Base-by-base conservation (phyloP, 1,140 invertebrate genomes). In the Aricia agestis region DNA sequence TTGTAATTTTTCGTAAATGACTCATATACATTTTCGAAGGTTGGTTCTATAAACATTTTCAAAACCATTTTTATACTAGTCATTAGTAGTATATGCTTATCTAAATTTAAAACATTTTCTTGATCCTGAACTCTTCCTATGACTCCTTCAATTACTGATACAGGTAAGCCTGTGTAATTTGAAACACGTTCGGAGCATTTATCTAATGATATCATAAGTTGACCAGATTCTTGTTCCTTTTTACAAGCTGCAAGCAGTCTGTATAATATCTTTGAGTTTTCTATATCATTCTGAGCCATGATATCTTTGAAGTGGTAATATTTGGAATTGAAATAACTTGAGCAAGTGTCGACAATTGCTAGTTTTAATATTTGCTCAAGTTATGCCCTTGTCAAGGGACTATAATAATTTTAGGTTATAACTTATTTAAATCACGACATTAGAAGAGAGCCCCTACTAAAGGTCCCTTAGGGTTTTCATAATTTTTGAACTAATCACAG, bases 151-250 rank as follows among this genome's bases (percentile, higher is more conserved):
- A 76, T 71, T 41, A 71, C 52, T 32, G 31, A 63, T 45, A 65
- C 69, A 65, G 74, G 58, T 13, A 70, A 42, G 13, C 42, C 74
- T 66, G 76, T 75, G 58, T 77, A 75, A 36, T 61, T 66, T 19
- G 70, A 70, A 19, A 73, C 74, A 63, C 74, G 71, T 70, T 70
- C 70, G n/a, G 61, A n/a, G 57, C 65, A 67, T 61, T 77, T 57
- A 41, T 73, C 66, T 59, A 77, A 17, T 1, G 74, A 69, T 9
- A 63, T 52, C 58, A 57, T n/a, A 67, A 77, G 58, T 19, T 31
- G 67, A 36, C 69, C 73, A 41, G 10, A 67, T 45, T 73, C 42
- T 36, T 71, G 75, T 75, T 77, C 74, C 41, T 68, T 41, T 59
- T 71, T 75, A 66, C 76, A 77, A 59, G 18, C 68, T 57, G 71